phyloP scores from a whole-genome alignment of 2,888 invertebrate species.

The Perithous albicinctus region DNA sequence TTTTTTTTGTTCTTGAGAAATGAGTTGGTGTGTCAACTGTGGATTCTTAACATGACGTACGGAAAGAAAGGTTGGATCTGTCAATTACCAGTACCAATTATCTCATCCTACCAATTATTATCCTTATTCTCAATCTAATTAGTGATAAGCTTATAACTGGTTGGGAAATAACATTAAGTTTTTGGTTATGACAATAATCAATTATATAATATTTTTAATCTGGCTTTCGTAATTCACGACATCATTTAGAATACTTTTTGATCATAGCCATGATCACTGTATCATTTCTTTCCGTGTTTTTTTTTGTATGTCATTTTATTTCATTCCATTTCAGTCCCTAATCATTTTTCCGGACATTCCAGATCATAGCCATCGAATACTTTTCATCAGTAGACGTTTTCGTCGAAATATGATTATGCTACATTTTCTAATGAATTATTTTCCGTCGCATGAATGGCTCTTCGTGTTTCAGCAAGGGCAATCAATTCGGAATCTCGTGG shows the following conservation, averaged over 20 bases:
- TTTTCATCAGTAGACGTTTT: background rate
- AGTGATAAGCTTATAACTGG: background rate
- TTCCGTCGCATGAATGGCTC: constrained; percentile 20
- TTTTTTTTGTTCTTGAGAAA: constrained; percentile 16
- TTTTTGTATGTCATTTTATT: background rate
- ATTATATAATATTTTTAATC: background rate
- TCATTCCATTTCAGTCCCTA: background rate
- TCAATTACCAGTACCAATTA: background rate
- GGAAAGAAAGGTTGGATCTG: background rate
- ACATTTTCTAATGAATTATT: constrained; percentile 15
- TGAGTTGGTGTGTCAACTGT: background rate
- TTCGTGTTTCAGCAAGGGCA: background rate
- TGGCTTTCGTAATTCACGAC: no score
- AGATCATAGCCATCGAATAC: background rate
- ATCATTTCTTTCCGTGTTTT: background rate
- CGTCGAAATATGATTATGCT: background rate
- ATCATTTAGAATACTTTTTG: no score
- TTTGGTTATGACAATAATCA: no score
- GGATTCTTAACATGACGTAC: background rate
- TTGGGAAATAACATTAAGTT: no score
- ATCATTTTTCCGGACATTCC: background rate
- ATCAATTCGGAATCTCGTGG: constrained; percentile 22
- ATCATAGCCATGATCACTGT: no score
- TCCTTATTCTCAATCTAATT: background rate
- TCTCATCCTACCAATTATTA: background rate